These are phyloP conservation scores for Polydrusus tereticollis DNA, from an alignment of 2,888 invertebrate species.

Conservation along the genomic window DNA sequence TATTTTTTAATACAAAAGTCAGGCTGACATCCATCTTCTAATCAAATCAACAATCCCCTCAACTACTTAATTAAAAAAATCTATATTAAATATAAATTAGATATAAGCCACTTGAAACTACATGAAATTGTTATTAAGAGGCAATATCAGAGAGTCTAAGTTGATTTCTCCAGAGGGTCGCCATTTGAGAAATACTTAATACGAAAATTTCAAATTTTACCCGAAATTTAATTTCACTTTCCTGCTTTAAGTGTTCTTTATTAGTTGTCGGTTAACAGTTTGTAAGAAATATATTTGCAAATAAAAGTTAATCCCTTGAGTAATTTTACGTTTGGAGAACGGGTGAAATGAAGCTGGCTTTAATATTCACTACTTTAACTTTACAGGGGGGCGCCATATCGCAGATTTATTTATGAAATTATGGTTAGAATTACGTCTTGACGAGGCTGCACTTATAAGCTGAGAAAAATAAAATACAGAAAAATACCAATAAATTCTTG, in stretches of 20 bases:
- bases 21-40: background rate
- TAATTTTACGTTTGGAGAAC: conserved; percentile 6
- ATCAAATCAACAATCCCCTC: background rate
- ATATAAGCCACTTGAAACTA: conserved; percentile 27
- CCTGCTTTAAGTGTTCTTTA: conserved; percentile 20
- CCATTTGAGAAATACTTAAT: conserved; percentile 10
- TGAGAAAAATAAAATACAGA: too few species aligned
- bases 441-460: background rate
- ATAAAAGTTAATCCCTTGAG: conserved; percentile 44
- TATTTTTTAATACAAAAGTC: too few species aligned
- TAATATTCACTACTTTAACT: conserved; percentile 20
- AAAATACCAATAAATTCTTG: too few species aligned
- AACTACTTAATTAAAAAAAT: background rate
- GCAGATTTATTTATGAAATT: conserved; percentile 15
- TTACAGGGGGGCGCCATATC: background rate
- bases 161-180: conserved; percentile 50
- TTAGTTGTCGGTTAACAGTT: conserved; percentile 15
- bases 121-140: conserved; percentile 48
- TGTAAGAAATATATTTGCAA: conserved; percentile 49
- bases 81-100: background rate
- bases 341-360: conserved; percentile 7
- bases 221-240: conserved; percentile 14
- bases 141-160: conserved; percentile 48
- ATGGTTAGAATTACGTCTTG: background rate
- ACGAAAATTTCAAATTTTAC: conserved; percentile 15